Evolutionary conservation across 1,140 invertebrate species (phyloP), one percentile per base, ranked within the genome.

Genomic region (Zaprionus davidi): DNA sequence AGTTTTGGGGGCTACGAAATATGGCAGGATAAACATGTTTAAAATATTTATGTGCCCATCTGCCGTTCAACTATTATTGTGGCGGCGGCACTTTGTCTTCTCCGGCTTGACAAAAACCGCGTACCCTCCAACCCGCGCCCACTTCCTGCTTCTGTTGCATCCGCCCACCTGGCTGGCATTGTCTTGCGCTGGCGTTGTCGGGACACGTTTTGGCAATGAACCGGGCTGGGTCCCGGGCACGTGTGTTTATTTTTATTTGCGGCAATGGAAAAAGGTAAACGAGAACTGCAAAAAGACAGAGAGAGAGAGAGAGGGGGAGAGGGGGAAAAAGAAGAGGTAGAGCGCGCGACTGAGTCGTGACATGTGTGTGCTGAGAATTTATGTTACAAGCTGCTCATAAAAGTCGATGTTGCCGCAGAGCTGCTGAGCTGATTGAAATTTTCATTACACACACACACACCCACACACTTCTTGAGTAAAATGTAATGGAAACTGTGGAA

Each of bases 191-290:
- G 49, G 49, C 36, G 44, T 46, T 17, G n/a, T 58, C 41, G 41
- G 60, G 73, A 77, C 83, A 86, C 83, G 83, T 86, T 86, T 86
- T 76, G 77, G 79, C 83, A 82, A 87, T 86, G 79, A 82, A 82
- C 72, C 41, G 51, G 73, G 58, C 79, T 57, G 60, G 56, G 70
- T 68, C 78, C 82, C 59, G 68, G 46, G 75, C 76, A 85, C 82
- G 78, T 81, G 82, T 85, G 82, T 80, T 81, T 85, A 81, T 81
- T 78, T 75, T 85, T 85, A 85, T 85, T 85, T 85, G 82, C 72
- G 70, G 78, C 63, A 53, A 38, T 64, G 74, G 58, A 70, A 79
- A 74, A 83, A 78, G 82, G 70, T 71, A 59, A 31, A 64, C 11
- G 46, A 62, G 41, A 28, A 44, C 12, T 12, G 15, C n/a, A 20